Base-by-base conservation (phyloP, 2,113 vertebrate species). In the Telmatochromis sp. region DNA sequence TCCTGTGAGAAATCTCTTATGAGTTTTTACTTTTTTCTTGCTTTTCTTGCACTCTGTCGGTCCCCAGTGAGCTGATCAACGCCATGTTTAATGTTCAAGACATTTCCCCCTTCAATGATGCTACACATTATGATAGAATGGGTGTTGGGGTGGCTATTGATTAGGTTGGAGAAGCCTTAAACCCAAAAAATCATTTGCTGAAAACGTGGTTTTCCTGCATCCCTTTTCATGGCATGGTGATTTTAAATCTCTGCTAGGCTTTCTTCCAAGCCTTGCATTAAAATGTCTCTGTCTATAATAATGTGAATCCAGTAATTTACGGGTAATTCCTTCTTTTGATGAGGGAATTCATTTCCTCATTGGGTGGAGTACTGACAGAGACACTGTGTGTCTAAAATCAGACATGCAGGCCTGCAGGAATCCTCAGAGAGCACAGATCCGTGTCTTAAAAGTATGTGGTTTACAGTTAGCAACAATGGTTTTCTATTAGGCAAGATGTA, bases 1-100 rank as follows among this genome's bases (percentile, higher is more conserved):
- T 99, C 94, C 97, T 99, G 99, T 99, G 97, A 99, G 99, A 85
- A 89, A 88, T 75, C 65, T 81, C 17, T 73, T 42, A 54, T 40
- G 70, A 90, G 80, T 81, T 55, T 85, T 82, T 31, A 89, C 83
- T 97, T 97, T 55, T 33, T 85, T 79, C 70, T 68, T 68, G 81
- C 88, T 79, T 95, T 90, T 93, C 80, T 91, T 91, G 49, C 81
- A 85, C 82, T 80, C 57, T 91, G 81, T 89, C 82, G 86, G 45
- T 83, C 65, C 54, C 78, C 37, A 87, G 65, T 89, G 84, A 85
- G 65, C 79, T 91, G 81, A 91, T 88, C 87, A 94, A 92, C 92
- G 91, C 93, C 90, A 94, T 94, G 87, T 94, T 92, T 93, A 85
- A 91, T 81, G 81, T 81, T 80, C 54, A 85, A 84, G 47, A 86